Evolutionary conservation across 2,797 vertebrate species (phyloP).

Genomic region (Enteromius fasciolatus): DNA sequence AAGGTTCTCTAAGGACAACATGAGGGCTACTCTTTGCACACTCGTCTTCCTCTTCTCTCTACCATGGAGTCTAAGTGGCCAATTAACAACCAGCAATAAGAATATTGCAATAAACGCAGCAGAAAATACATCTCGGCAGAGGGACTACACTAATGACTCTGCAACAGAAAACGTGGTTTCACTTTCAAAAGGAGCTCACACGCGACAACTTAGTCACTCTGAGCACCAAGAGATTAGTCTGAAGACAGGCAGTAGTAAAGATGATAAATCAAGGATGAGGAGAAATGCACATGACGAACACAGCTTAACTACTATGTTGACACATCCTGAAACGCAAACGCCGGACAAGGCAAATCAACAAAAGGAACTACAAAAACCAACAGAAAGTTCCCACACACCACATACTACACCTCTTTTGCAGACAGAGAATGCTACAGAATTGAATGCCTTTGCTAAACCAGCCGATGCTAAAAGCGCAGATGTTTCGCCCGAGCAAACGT

Average conservation of each 20-base stretch:
- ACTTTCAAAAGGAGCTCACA: constrained; percentile 19
- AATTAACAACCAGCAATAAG: constrained; percentile 35
- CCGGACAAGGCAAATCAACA: neutral
- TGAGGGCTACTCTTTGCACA: constrained; percentile 36
- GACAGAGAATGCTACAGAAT: neutral
- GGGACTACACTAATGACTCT: neutral
- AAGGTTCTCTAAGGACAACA: constrained; percentile 27
- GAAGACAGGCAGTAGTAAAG: neutral
- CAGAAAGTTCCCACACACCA: neutral
- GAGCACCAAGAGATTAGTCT: neutral
- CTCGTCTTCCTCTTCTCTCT: constrained; percentile 58
- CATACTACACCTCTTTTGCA: neutral
- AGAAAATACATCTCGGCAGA: neutral
- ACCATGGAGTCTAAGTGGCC: constrained; percentile 43
- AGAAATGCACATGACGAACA: neutral
- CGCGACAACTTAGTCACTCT: neutral
- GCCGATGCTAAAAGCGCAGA: neutral
- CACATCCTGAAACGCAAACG: neutral
- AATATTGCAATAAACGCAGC: neutral
- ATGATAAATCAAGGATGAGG: neutral
- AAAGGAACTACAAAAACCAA: constrained; percentile 6
- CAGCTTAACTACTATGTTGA: neutral
- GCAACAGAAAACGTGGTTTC: constrained; percentile 12
- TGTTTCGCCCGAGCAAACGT: neutral
- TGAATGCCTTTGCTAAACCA: neutral